A percentile compares a stretch with the other conserved stretches of the same genome.
Conservation (phyloP, 2,888 invertebrate genomes). For the Dasypogon diadema region DNA sequence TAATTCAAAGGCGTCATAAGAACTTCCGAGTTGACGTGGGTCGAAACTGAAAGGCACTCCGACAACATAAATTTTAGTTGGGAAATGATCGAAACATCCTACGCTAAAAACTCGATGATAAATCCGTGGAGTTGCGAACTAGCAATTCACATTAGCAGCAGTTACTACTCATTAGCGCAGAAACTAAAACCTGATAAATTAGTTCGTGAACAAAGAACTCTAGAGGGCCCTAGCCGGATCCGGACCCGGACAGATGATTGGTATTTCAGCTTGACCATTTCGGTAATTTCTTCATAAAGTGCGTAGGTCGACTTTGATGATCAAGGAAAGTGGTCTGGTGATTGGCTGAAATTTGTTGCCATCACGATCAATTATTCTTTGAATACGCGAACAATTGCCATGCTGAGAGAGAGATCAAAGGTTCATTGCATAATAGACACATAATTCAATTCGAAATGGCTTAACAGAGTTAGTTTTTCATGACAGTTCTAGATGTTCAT, state of each 20-base stretch:
- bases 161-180: not conserved
- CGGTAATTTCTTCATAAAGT: not conserved
- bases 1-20: too few species aligned
- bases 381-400: not conserved
- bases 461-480: slow-evolving; percentile 20
- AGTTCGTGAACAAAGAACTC: not conserved
- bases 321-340: slow-evolving; percentile 4
- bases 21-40: too few species aligned
- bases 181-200: not conserved
- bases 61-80: too few species aligned
- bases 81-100: too few species aligned
- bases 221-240: too few species aligned
- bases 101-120: too few species aligned
- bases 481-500: slow-evolving; percentile 4
- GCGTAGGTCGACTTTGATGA: not conserved
- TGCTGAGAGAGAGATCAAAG: slow-evolving; percentile 15
- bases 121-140: too few species aligned
- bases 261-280: not conserved
- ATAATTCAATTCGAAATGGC: slow-evolving; percentile 10
- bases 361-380: slow-evolving; percentile 32
- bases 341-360: slow-evolving; percentile 34
- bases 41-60: too few species aligned
- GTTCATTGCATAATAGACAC: slow-evolving; percentile 12
- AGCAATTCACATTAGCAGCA: not conserved
- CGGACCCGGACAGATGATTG: not conserved